Evolutionary conservation across 2,888 invertebrate genomes (phyloP), one percentile per base, ranked within the genome.

Genomic region (Tetranychus truncatus): DNA sequence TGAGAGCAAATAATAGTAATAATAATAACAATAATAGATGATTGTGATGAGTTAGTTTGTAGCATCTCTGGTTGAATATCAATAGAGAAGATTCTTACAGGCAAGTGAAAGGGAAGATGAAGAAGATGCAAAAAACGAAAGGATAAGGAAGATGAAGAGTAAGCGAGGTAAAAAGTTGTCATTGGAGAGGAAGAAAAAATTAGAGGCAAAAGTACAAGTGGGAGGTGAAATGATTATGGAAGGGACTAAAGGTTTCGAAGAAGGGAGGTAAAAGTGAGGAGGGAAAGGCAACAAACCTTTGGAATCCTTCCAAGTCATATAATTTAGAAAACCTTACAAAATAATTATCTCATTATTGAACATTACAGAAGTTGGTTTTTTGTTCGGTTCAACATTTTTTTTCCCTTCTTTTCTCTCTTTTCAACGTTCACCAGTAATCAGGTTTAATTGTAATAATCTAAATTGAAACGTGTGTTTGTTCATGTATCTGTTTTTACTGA

Each of bases 141-240:
- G 69, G 69, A 69, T 69, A 20, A 20, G 69, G 21, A 21, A 69
- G 69, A 66, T 66, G 66, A 11, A 66, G 66, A 66, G 66, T 20
- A 20, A 66, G 66, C 15, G 66, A 66, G 66, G n/a, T 15, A 66
- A n/a, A 65, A 34, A 34, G 34, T 34, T 34, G 34, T 34, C 34
- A 34, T 34, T 34, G 34, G 34, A 34, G 65, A 66, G 66, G 20
- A 20, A 66, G 66, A 66, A 20, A 66, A 20, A 20, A 18, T 66
- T 66, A 20, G 66, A 66, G n/a, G 7, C 1, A 20, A 20, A 66
- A 20, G n/a, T 66, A 20, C 66, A 18, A 69, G 69, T 69, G 69
- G 69, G 69, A 20, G 20, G 34, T 24, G 69, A 24, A 69, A 24
- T 69, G 7, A 21, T 24, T 21, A 69, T 20, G 34, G 34, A 69